phyloP scores from a whole-genome alignment of 2,797 vertebrate species.

The Bradypodion ventrale region DNA sequence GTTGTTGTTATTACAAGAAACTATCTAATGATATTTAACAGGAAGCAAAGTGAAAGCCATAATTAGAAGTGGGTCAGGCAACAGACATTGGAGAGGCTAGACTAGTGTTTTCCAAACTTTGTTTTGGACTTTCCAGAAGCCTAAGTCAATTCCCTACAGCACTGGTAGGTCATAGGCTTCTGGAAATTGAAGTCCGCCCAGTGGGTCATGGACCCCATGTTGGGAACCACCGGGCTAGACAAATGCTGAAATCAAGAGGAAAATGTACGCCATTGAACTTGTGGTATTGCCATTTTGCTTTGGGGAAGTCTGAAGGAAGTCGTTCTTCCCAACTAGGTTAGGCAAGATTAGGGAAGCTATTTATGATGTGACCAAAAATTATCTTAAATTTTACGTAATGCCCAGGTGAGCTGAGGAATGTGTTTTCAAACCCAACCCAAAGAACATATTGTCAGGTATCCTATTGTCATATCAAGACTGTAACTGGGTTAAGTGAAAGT shows the following conservation, averaged over 20 bases:
- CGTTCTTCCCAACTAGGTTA: too few species aligned
- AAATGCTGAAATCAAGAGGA: too few species aligned
- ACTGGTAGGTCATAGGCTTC: too few species aligned
- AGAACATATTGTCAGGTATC: not conserved
- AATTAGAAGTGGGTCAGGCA: not conserved
- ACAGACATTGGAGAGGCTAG: too few species aligned
- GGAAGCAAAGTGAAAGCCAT: not conserved
- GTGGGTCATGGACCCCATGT: too few species aligned
- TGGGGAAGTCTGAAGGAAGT: not conserved
- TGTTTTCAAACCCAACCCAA: not conserved
- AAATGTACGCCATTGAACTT: not conserved
- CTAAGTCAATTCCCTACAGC: too few species aligned
- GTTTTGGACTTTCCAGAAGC: too few species aligned
- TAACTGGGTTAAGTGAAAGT: not conserved
- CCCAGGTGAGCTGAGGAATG: not conserved
- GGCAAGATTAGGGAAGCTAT: not conserved
- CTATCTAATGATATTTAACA: not conserved
- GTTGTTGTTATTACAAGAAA: not conserved
- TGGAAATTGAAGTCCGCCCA: too few species aligned
- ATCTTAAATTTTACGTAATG: not conserved
- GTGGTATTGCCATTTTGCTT: not conserved
- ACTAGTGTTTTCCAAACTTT: too few species aligned
- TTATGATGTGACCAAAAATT: not conserved
- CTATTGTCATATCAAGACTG: not conserved
- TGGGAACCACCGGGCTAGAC: too few species aligned